Percentiles rank a stretch among this genome's conserved stretches.
These are phyloP conservation scores for Chrysina gloriosa DNA, from an alignment of 2,888 invertebrate genomes.

Conservation along the genomic window DNA sequence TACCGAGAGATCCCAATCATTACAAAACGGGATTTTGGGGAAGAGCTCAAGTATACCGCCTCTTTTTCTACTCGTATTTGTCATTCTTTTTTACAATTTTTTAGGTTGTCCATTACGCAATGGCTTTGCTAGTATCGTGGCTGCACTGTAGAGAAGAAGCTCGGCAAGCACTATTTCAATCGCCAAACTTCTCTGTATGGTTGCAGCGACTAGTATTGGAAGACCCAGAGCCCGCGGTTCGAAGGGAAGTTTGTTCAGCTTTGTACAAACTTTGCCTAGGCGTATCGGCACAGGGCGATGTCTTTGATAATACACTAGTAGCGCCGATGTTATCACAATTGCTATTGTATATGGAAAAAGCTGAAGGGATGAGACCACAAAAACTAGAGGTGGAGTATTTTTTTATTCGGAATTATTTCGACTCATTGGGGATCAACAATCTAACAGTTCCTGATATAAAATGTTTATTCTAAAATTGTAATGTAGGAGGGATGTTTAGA, in stretches of 20 bases:
- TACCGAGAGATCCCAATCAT: slow-evolving; percentile 82
- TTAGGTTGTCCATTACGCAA: slow-evolving; percentile 88
- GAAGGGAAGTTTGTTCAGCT: slow-evolving; percentile 92
- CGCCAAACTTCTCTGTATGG: slow-evolving; percentile 81
- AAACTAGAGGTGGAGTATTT: slow-evolving; percentile 63
- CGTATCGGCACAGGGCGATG: slow-evolving; percentile 65
- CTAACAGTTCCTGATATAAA: too few relatives aligned
- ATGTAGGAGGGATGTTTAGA: too few relatives aligned
- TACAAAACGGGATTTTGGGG: slow-evolving; percentile 95
- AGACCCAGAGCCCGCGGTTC: slow-evolving; percentile 91
- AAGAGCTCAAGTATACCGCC: slow-evolving; percentile 82
- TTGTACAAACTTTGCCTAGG: slow-evolving; percentile 90
- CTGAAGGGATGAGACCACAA: slow-evolving; percentile 84
- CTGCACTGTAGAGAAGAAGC: slow-evolving; percentile 88
- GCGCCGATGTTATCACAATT: slow-evolving; percentile 86
- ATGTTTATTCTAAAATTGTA: too few relatives aligned
- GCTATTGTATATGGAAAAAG: slow-evolving; percentile 83
- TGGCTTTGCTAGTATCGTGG: slow-evolving; percentile 93
- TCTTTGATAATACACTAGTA: slow-evolving; percentile 71
- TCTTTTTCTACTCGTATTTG: slow-evolving; percentile 42
- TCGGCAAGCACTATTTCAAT: slow-evolving; percentile 79
- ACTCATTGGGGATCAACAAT: too few relatives aligned
- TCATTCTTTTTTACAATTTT: slow-evolving; percentile 33
- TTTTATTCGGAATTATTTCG: not conserved
- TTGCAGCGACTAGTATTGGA: slow-evolving; percentile 85